Evolutionary conservation across 2,888 invertebrate genomes (phyloP), one percentile per base, ranked within the genome.

Genomic region (Eupeodes luniger): DNA sequence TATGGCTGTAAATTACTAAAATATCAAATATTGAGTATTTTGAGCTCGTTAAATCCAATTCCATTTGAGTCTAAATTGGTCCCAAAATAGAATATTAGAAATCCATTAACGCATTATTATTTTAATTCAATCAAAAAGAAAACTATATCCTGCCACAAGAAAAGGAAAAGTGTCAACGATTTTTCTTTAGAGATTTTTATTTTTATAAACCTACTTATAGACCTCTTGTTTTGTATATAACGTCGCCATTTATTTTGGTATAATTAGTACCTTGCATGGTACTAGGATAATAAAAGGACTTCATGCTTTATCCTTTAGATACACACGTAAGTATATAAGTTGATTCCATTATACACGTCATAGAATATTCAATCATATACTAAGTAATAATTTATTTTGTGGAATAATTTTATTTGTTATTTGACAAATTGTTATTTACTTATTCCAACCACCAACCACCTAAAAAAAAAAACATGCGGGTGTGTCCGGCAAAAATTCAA

Each of bases 381-480:
- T 2, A 86, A 57, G 55, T 59, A 59, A 79, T 70, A 57, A 75
- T 75, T 82, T 62, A 78, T 79, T 86, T 75, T 70, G 27, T 62
- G 47, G 49, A 64, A 64, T n/a, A 64, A 51, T 70, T 62, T 51
- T 59, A 55, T 79, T 19, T 75, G 44, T 69, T 64, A 62, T 66
- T 69, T 79, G 78, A 82, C 86, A 79, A 82, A 86, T 86, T 79
- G 53, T 83, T 86, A 79, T 86, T 79, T 69, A 82, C 77, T 74
- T 27, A 27, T 55, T 67, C 27, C 53, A 53, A 59, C 70, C 47
- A 70, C 49, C 9, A 62, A 77, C 47, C 53, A 11, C 55, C 69
- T 16, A 81, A 53, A 75, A 19, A n/a, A 62, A 77, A 44, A 44
- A n/a, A 40, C 66, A 72, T 44, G 44, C 78, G 82, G 85, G 85